A percentile compares a stretch with the other conserved stretches of the same genome.
phyloP scores from a whole-genome alignment of 1,140 invertebrate genomes.

The Tetragnatha versicolor region DNA sequence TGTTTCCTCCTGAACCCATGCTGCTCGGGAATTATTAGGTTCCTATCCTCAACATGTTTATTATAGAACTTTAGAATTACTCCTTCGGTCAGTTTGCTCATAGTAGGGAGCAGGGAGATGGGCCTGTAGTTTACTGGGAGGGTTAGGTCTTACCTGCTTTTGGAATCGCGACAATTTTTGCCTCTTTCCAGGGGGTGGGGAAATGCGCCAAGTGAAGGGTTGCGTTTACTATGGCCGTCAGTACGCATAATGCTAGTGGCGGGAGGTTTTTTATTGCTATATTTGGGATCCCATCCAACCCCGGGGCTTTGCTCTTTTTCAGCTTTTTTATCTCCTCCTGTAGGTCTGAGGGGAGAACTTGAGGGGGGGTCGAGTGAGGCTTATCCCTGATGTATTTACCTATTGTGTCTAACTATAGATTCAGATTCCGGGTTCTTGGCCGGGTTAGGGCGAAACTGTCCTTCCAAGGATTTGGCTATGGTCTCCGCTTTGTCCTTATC shows the following conservation, averaged over 20 bases:
- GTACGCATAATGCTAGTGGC: neutral
- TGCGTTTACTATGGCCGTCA: neutral
- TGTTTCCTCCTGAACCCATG: neutral
- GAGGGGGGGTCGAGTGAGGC: neutral
- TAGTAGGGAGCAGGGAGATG: no score
- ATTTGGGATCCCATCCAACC: neutral
- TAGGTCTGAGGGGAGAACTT: neutral
- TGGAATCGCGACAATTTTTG: slow-evolving; percentile 56
- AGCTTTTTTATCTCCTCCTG: neutral
- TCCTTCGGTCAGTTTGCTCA: no score
- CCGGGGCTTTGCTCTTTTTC: neutral
- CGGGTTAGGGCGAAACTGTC: neutral
- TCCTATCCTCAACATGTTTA: no score
- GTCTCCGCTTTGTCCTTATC: neutral
- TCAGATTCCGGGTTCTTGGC: neutral
- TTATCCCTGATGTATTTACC: neutral
- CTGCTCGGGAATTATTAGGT: neutral
- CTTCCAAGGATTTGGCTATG: neutral
- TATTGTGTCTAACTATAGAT: neutral
- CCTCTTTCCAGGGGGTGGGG: slow-evolving; percentile 55
- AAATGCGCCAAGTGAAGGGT: neutral
- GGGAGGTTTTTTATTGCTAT: neutral
- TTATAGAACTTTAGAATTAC: no score
- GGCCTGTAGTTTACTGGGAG: slow-evolving; percentile 41
- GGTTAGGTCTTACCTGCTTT: slow-evolving; percentile 54